These are phyloP conservation scores for Orthonevra nobilis DNA, from an alignment of 2,888 invertebrate species.

Conservation along the genomic window DNA sequence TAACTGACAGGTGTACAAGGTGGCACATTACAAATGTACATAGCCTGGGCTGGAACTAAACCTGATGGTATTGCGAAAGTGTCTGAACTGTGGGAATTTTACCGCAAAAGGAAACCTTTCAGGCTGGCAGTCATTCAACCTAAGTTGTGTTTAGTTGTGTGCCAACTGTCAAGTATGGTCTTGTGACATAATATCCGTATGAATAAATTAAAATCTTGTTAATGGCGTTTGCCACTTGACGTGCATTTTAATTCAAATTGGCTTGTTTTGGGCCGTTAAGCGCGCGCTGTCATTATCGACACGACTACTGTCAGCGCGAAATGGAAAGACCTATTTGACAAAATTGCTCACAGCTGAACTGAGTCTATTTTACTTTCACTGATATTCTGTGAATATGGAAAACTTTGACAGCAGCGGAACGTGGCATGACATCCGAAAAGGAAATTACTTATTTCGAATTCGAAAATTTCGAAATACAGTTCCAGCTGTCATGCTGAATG, in stretches of 20 bases:
- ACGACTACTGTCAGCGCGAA: background rate
- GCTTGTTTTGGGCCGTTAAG: background rate
- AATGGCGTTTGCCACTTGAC: constrained; percentile 36
- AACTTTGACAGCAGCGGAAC: background rate
- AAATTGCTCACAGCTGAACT: constrained; percentile 6
- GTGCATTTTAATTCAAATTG: constrained; percentile 52
- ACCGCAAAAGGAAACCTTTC: constrained; percentile 54
- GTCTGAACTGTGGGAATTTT: constrained; percentile 54
- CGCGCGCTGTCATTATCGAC: constrained; percentile 24
- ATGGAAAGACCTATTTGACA: background rate
- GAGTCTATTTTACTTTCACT: constrained; percentile 4
- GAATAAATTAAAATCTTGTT: constrained; percentile 54
- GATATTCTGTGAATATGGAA: background rate
- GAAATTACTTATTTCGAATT: background rate
- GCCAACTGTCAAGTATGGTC: constrained; percentile 34
- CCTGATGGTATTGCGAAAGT: constrained; percentile 28
- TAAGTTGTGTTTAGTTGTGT: constrained; percentile 11
- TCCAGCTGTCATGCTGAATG: background rate
- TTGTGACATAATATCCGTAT: constrained; percentile 61
- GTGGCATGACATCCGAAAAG: constrained; percentile 14
- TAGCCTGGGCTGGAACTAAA: constrained; percentile 2
- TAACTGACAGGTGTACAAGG: background rate
- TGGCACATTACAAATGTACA: constrained; percentile 26
- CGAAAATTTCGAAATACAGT: constrained; percentile 8
- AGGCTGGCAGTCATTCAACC: constrained; percentile 60